A percentile compares a stretch with the other conserved stretches of the same genome.
phyloP scores from a whole-genome alignment of 2,888 invertebrate species.

The Raillietiella orientalis region DNA sequence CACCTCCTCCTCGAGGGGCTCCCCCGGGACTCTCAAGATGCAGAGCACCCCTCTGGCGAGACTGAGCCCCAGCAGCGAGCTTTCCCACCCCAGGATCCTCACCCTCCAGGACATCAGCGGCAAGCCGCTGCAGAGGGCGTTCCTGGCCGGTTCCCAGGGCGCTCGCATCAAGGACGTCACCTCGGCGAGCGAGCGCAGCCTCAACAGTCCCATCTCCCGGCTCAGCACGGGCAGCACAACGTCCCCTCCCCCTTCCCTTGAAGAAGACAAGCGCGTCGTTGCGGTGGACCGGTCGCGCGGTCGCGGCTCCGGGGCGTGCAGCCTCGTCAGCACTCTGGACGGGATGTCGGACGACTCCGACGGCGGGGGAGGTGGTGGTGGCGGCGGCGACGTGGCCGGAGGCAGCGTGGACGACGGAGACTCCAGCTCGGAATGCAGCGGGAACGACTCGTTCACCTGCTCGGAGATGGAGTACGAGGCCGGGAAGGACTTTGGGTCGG shows the following conservation, averaged over 20 bases:
- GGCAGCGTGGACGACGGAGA: slow-evolving; percentile 13
- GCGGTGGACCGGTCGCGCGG: too few relatives aligned
- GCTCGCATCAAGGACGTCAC: slow-evolving; percentile 20
- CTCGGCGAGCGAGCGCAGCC: slow-evolving; percentile 61
- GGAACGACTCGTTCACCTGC: slow-evolving; percentile 88
- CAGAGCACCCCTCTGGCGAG: slow-evolving; percentile 70
- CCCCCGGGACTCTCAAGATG: slow-evolving; percentile 18
- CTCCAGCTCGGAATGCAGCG: slow-evolving; percentile 40
- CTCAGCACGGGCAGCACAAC: slow-evolving; percentile 25
- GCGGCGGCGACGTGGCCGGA: slow-evolving; percentile 20
- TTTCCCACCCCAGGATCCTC: slow-evolving; percentile 63
- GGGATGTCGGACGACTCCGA: slow-evolving; percentile 47
- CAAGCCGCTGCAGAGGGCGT: slow-evolving; percentile 57
- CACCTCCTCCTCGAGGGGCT: slow-evolving; percentile 4
- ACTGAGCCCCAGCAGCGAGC: slow-evolving; percentile 62
- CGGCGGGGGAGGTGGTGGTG: slow-evolving; percentile 9
- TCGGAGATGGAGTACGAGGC: slow-evolving; percentile 92
- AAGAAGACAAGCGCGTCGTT: background rate
- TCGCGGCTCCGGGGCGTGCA: slow-evolving; percentile 27
- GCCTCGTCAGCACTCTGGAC: slow-evolving; percentile 64
- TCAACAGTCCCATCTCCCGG: slow-evolving; percentile 69
- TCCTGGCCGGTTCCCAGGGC: slow-evolving; percentile 62
- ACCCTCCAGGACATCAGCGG: slow-evolving; percentile 77
- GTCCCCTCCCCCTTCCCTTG: slow-evolving; percentile 5
- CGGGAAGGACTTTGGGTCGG: too few relatives aligned